Conservation (phyloP, 2,113 vertebrate genomes). For the Thamnaconus septentrionalis region DNA sequence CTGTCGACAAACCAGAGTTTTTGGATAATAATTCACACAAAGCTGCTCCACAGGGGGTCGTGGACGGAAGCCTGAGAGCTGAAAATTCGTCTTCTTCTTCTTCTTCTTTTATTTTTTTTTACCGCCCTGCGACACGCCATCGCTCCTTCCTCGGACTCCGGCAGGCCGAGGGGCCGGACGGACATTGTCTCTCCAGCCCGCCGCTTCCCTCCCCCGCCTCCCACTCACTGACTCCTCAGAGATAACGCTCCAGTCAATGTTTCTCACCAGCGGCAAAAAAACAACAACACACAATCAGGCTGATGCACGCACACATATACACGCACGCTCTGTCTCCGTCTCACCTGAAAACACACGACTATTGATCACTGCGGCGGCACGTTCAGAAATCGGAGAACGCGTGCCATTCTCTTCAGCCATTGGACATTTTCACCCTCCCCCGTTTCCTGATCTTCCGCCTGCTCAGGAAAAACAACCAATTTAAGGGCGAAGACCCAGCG, state of each 20-base stretch:
- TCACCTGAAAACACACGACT: slow-evolving; percentile 24
- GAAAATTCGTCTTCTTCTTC: not conserved
- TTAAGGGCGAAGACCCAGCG: not conserved
- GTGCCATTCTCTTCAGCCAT: not conserved
- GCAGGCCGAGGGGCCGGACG: slow-evolving; percentile 40
- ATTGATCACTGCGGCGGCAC: slow-evolving; percentile 26
- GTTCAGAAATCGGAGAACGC: slow-evolving; percentile 2
- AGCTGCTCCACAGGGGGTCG: no score
- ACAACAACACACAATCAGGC: not conserved
- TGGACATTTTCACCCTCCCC: not conserved
- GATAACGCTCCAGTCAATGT: slow-evolving; percentile 40
- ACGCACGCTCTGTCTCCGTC: slow-evolving; percentile 1
- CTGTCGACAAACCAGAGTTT: no score
- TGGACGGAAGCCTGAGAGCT: no score
- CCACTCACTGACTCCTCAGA: slow-evolving; percentile 36
- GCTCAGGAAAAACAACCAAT: slow-evolving; percentile 26
- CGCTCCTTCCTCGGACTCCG: slow-evolving; percentile 25
- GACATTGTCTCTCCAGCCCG: slow-evolving; percentile 27
- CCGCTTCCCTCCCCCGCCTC: slow-evolving; percentile 24
- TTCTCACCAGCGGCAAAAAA: slow-evolving; percentile 23
- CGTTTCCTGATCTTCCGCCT: slow-evolving; percentile 6
- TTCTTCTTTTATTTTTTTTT: slow-evolving; percentile 22
- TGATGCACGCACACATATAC: not conserved
- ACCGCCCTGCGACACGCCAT: slow-evolving; percentile 36
- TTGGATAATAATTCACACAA: no score